Base-by-base conservation (phyloP, 37 sponge, comb jelly and placozoan species). In the Chondrosia reniformis region DNA sequence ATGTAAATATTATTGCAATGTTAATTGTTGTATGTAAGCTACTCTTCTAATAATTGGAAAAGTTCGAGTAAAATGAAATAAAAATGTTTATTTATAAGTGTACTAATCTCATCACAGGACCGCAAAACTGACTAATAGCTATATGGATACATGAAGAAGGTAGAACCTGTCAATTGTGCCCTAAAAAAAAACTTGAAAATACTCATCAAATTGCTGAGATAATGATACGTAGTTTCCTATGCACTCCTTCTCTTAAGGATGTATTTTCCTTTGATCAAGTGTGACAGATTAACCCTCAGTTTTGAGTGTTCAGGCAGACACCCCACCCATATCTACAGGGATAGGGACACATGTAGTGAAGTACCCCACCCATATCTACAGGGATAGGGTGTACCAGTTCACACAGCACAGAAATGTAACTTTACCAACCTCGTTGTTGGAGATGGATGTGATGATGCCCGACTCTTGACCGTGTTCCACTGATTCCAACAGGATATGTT, bases 401-500 rank as follows among this genome's bases (percentile, higher is more conserved):
- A n/a, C n/a, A n/a, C n/a, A n/a, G n/a, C n/a, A n/a, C n/a, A n/a
- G n/a, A n/a, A n/a, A n/a, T n/a, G n/a, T n/a, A n/a, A n/a, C n/a
- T 0, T 2, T 33, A 52, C 82, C 33, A 32, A 88, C 88, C 80
- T 90, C 91, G 46, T 76, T 90, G 43, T 78, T 79, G 22, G 83
- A 82, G 27, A 90, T 83, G 12, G 91, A 82, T 19, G 91, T 82
- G 46, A 90, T 82, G 22, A 90, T 73, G 40, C 87, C 91, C 85
- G 87, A 85, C 38, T 85, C 90, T 52, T 81, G 80, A 17, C 86
- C 86, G 25, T 82, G 82, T 32, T 89, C 90, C 41, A 85, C 85
- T 25, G 86, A 89, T 42, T 89, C 90, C 1, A 89, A 73, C 59
- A 89, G 77, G 19, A 89, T 63, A 38, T 85, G 75, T 43, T 89